phyloP scores from a whole-genome alignment of 92 coral and sea anemone species.

The Porites lobata region DNA sequence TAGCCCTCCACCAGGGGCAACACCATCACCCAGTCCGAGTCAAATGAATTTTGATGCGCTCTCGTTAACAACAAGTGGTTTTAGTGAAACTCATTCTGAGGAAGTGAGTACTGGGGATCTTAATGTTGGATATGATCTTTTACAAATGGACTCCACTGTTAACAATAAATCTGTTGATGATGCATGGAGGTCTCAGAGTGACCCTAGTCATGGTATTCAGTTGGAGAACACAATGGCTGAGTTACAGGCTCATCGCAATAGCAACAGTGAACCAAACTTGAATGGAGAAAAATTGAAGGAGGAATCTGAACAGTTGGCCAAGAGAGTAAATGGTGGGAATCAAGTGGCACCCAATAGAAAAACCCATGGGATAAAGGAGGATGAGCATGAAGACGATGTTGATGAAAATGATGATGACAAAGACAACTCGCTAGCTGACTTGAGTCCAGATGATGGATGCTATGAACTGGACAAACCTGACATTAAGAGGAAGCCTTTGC shows the following conservation, averaged over 20 bases:
- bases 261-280: conserved; percentile 96
- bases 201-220: conserved; percentile 87
- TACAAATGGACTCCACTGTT: conserved; percentile 47
- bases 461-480: conserved; percentile 73
- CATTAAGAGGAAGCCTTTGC: conserved; percentile 46
- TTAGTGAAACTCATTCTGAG: conserved; percentile 87
- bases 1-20: conserved; percentile 77
- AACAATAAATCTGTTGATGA: conserved; percentile 57
- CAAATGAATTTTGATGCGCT: conserved; percentile 84
- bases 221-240: conserved; percentile 90
- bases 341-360: conserved; percentile 56
- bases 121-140: conserved; percentile 67
- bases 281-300: conserved; percentile 85
- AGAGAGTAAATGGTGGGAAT: conserved; percentile 77
- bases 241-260: conserved; percentile 78
- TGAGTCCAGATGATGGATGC: conserved; percentile 74
- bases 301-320: conserved; percentile 88
- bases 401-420: conserved; percentile 54
- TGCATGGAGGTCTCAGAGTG: conserved; percentile 95
- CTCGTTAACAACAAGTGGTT: conserved; percentile 92
- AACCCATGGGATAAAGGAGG: conserved; percentile 20
- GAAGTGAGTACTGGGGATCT: conserved; percentile 86
- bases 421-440: conserved; percentile 62
- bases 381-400: background rate
- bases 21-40: conserved; percentile 86